These are phyloP conservation scores for Scomber scombrus DNA, from an alignment of 2,113 vertebrate genomes.

Conservation along the genomic window DNA sequence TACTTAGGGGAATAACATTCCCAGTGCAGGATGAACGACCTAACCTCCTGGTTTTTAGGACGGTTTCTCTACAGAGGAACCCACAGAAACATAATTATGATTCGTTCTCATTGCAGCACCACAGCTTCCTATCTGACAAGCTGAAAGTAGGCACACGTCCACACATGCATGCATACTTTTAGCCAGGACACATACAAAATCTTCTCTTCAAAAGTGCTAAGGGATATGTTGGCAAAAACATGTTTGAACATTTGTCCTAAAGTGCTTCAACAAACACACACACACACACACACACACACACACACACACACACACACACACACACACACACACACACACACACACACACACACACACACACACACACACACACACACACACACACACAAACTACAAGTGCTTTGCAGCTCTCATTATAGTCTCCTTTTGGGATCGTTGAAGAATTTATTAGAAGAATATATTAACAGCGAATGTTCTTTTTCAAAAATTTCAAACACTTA, in stretches of 20 bases:
- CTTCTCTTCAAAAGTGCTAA: not conserved
- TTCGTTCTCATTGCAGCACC: not conserved
- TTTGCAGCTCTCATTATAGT: constrained; percentile 28
- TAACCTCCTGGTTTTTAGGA: not conserved
- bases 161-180: not conserved
- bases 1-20: not conserved
- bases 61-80: constrained; percentile 6
- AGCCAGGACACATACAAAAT: not conserved
- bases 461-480: constrained; percentile 13
- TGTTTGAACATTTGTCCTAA: constrained; percentile 3
- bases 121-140: constrained; percentile 1
- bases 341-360: constrained; percentile 7
- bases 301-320: not conserved
- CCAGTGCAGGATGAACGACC: not conserved
- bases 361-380: constrained; percentile 11
- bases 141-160: not conserved
- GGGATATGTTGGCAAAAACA: constrained; percentile 21
- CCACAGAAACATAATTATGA: constrained; percentile 19
- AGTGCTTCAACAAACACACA: constrained; percentile 2
- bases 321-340: constrained; percentile 13
- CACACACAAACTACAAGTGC: not conserved
- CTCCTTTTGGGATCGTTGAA: constrained; percentile 31
- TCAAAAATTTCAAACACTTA: constrained; percentile 19
- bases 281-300: constrained; percentile 17
- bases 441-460: constrained; percentile 43